phyloP scores from a whole-genome alignment of 1,140 invertebrate genomes.

The Watersipora subatra region DNA sequence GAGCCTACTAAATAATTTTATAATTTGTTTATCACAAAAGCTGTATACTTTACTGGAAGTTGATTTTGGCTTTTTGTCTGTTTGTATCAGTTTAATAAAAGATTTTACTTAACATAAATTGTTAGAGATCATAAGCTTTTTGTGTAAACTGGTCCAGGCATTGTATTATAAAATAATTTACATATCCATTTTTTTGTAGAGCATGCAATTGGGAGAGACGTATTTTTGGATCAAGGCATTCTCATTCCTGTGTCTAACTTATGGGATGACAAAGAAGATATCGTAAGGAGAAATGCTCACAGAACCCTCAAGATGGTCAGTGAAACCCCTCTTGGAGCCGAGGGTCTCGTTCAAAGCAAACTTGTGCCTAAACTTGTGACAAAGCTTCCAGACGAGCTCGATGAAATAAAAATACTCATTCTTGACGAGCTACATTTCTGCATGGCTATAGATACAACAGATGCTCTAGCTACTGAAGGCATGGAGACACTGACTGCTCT shows the following conservation, averaged over 20 bases:
- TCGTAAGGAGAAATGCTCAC: constrained; percentile 36
- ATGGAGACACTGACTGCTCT: constrained; percentile 34
- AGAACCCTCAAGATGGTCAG: constrained; percentile 37
- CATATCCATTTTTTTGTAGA: no score
- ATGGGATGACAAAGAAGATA: constrained; percentile 36
- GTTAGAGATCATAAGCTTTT: no score
- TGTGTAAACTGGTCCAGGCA: no score
- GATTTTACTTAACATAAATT: no score
- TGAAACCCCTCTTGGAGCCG: constrained; percentile 29
- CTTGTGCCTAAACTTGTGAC: constrained; percentile 30
- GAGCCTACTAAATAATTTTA: no score
- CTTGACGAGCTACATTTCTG: constrained; percentile 40
- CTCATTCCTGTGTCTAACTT: constrained; percentile 32
- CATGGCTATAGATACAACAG: constrained; percentile 30
- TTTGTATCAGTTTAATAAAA: no score
- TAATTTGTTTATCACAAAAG: no score
- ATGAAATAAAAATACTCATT: constrained; percentile 39
- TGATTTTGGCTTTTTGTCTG: no score
- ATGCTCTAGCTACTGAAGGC: constrained; percentile 28
- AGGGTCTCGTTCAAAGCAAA: constrained; percentile 30
- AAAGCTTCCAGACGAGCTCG: constrained; percentile 31
- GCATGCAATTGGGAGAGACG: constrained; percentile 37
- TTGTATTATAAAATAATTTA: no score
- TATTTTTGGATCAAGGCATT: constrained; percentile 30
- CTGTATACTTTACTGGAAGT: no score